Percentiles rank a stretch among this genome's conserved stretches.
Conservation (phyloP, 2,113 vertebrate species). For the Limnothrissa miodon region DNA sequence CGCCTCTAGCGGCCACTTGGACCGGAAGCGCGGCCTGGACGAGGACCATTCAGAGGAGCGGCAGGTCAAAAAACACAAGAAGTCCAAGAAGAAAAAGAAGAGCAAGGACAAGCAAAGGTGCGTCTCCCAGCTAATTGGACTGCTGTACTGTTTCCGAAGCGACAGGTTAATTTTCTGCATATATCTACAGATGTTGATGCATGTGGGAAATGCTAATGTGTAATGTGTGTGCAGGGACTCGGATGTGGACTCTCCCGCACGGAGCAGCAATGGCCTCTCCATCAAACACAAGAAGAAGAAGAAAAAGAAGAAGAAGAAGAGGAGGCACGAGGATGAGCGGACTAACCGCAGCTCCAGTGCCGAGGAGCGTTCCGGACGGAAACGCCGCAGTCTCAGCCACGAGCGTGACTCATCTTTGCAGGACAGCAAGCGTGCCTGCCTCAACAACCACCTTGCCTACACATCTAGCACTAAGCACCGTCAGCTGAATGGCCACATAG, state of each 20-base stretch:
- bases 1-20: not conserved
- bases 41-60: conserved; percentile 59
- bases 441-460: conserved; percentile 3
- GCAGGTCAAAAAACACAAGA: conserved; percentile 79
- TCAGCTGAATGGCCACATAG: conserved; percentile 60
- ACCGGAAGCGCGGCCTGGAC: conserved; percentile 53
- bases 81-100: conserved; percentile 91
- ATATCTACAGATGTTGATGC: not conserved
- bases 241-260: conserved; percentile 68
- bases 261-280: conserved; percentile 66
- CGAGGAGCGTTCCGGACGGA: conserved; percentile 57
- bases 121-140: conserved; percentile 37
- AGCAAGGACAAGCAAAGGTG: conserved; percentile 82
- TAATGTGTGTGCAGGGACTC: conserved; percentile 60
- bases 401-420: conserved; percentile 47
- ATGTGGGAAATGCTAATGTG: not conserved
- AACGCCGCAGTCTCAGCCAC: conserved; percentile 47
- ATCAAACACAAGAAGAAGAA: conserved; percentile 83
- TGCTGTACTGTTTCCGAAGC: not conserved
- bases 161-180: not conserved
- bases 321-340: conserved; percentile 62
- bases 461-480: conserved; percentile 28
- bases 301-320: conserved; percentile 80
- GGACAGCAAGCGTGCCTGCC: conserved; percentile 25
- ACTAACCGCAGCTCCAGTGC: conserved; percentile 43